These are phyloP conservation scores for Heterochromis multidens DNA, from an alignment of 2,113 vertebrate species.

Conservation along the genomic window DNA sequence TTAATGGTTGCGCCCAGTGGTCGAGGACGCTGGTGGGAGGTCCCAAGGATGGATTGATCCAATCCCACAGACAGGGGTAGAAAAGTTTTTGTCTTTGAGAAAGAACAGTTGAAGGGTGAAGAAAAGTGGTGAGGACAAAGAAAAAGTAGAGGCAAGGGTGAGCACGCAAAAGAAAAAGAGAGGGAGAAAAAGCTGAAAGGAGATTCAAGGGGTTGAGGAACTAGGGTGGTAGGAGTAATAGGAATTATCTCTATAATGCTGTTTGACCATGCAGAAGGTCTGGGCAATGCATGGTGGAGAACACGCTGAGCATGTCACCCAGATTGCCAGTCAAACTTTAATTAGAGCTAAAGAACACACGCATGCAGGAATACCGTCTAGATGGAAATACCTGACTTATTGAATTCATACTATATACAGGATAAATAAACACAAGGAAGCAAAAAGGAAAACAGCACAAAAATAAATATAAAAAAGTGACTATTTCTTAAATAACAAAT, in stretches of 20 bases:
- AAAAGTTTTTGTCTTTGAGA: slow-evolving; percentile 58
- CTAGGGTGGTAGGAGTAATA: not conserved
- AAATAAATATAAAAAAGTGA: not conserved
- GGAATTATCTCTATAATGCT: slow-evolving; percentile 34
- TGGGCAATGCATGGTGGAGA: not conserved
- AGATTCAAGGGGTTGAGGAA: not conserved
- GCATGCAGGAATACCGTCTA: not conserved
- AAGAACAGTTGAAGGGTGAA: slow-evolving; percentile 37
- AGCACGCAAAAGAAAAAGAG: not conserved
- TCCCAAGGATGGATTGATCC: slow-evolving; percentile 60
- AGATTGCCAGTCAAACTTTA: slow-evolving; percentile 12
- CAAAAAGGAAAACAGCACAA: not conserved
- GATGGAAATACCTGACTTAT: not conserved
- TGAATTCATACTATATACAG: not conserved
- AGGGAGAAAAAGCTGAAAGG: not conserved
- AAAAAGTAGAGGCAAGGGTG: not conserved
- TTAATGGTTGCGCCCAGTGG: slow-evolving; percentile 60
- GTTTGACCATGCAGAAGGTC: slow-evolving; percentile 48
- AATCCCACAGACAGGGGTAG: slow-evolving; percentile 43
- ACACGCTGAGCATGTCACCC: slow-evolving; percentile 24
- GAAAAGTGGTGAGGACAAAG: not conserved
- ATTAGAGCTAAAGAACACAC: slow-evolving; percentile 1
- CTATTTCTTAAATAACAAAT: too few relatives aligned
- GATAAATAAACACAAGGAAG: not conserved
- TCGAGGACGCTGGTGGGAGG: slow-evolving; percentile 25